phyloP scores from a whole-genome alignment of 2,113 vertebrate genomes.

The Rhinichthys klamathensis region DNA sequence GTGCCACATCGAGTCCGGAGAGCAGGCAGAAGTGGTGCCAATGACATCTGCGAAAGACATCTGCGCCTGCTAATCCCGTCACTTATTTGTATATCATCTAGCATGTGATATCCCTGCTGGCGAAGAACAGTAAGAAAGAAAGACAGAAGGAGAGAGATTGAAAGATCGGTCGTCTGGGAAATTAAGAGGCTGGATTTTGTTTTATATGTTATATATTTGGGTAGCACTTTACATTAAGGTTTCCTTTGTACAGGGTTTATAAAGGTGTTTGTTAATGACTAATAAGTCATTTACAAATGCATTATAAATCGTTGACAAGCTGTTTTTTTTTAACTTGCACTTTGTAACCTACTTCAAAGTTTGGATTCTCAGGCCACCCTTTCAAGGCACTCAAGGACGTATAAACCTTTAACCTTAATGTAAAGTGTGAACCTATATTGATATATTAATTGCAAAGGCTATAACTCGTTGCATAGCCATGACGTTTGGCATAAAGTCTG shows the following conservation, averaged over 20 bases:
- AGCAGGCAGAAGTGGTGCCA: background rate
- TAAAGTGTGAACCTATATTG: no score
- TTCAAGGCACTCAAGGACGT: no score
- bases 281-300: no score
- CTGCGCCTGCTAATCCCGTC: background rate
- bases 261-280: no score
- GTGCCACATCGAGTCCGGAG: slow-evolving; percentile 12
- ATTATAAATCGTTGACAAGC: no score
- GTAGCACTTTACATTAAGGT: no score
- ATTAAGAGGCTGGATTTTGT: background rate
- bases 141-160: background rate
- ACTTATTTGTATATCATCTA: slow-evolving; percentile 20
- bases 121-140: background rate
- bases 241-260: no score
- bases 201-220: no score
- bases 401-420: no score
- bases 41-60: slow-evolving; percentile 32
- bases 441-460: background rate
- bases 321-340: no score
- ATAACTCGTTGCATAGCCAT: background rate
- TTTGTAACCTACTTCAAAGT: no score
- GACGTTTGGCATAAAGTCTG: background rate
- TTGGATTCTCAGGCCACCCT: no score
- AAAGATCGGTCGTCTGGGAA: background rate
- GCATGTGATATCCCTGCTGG: background rate